These are phyloP conservation scores for Eolophus roseicapilla DNA, from an alignment of 2,113 vertebrate species.

Conservation along the genomic window DNA sequence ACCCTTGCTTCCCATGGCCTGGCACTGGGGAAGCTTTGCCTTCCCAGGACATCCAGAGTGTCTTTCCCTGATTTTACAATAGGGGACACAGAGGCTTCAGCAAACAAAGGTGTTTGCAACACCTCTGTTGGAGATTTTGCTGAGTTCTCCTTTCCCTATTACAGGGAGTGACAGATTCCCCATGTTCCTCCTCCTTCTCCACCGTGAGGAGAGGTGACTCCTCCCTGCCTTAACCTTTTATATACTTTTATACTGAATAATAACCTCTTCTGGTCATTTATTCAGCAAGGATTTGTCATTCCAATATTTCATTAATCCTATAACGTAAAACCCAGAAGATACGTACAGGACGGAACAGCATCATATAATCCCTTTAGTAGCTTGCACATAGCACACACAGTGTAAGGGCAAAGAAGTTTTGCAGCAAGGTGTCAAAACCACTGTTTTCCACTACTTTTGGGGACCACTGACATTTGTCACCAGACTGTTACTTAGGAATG, in stretches of 20 bases:
- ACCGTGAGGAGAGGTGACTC: neutral
- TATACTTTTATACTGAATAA: neutral
- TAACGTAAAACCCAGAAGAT: neutral
- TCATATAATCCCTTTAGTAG: neutral
- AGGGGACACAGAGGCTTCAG: neutral
- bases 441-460: neutral
- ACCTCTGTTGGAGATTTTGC: neutral
- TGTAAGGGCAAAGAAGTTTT: neutral
- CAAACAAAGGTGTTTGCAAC: neutral
- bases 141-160: neutral
- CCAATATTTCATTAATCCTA: slow-evolving; percentile 41
- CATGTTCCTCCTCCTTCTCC: rapidly evolving
- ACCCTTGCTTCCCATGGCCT: neutral
- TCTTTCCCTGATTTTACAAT: neutral
- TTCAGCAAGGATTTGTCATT: slow-evolving; percentile 41
- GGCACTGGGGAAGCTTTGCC: neutral
- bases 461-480: neutral
- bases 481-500: neutral
- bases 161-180: neutral
- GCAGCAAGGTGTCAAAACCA: neutral
- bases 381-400: neutral
- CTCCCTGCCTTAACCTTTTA: neutral
- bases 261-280: slow-evolving; percentile 43
- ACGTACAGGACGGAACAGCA: neutral
- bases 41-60: neutral